These are phyloP conservation scores for Prunella fulvescens DNA, from an alignment of 2,113 vertebrate species.

Conservation along the genomic window DNA sequence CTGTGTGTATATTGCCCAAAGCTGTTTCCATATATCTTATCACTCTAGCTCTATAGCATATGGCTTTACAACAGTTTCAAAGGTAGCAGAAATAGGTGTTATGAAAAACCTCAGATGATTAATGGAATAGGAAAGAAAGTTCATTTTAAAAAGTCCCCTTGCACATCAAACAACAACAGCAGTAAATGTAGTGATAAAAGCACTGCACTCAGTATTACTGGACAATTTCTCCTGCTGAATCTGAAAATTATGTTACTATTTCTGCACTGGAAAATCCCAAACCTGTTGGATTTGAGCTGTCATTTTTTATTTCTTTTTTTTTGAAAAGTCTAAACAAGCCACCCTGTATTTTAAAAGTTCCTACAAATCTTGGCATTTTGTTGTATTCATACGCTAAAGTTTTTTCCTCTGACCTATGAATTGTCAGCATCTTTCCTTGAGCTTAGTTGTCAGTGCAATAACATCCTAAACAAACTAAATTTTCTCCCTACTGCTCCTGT, in stretches of 20 bases:
- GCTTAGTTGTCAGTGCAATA: background rate
- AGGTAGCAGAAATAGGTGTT: background rate
- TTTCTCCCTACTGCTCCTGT: background rate
- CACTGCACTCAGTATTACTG: background rate
- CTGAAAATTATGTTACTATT: background rate
- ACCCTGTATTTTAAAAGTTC: background rate
- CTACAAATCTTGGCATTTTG: background rate
- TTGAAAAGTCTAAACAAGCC: background rate
- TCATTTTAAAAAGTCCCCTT: background rate
- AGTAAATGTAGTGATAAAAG: background rate
- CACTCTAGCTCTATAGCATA: background rate
- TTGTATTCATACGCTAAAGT: too few species aligned
- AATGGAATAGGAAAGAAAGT: background rate
- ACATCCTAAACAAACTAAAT: background rate
- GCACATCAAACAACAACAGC: background rate
- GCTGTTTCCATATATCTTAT: background rate
- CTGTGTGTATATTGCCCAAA: background rate
- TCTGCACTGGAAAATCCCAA: background rate
- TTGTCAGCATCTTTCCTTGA: background rate
- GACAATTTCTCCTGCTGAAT: background rate
- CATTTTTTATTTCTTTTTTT: accelerated
- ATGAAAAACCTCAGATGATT: background rate
- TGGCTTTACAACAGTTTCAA: background rate
- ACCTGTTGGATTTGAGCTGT: background rate
- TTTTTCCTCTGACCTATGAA: background rate